Base-by-base conservation (phyloP, 2,888 invertebrate genomes). In the Teinopalpus imperialis region DNA sequence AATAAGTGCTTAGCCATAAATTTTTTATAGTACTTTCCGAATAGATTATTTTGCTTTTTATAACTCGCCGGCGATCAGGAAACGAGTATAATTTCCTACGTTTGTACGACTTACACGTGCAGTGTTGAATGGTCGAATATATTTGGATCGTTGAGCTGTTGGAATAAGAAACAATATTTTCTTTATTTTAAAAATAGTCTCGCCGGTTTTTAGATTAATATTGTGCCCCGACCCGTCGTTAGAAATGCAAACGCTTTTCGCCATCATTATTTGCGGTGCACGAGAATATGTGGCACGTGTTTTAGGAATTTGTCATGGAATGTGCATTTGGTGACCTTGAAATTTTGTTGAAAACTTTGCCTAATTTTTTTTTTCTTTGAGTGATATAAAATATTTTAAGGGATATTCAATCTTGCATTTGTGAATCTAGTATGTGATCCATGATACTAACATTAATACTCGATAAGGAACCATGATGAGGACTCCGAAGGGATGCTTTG, bases 111-210 rank as follows among this genome's bases (percentile, higher is more conserved):
- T 39, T 40, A 40, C 39, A 40, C 21, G 39, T 30, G 30, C 21
- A 14, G 13, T 40, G 26, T 26, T 36, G 39, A 21, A 40, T 21
- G 8, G 21, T 14, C 20, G 30, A 30, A 30, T 40, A 21, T 40
- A 40, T 40, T 40, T 30, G 39, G 29, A 30, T 29, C 29, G 29
- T 40, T 14, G 13, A 40, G 5, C 30, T 12, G 18, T 39, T 21
- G 21, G 30, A 9, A 21, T 30, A 30, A 40, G 30, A 30, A 18
- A 26, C 27, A 39, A 40, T 31, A 40, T 31, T 40, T 21, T 40
- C 31, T 41, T 41, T 41, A 23, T 31, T 41, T 41, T 16, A 9
- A 31, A 31, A 41, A 39, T 16, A 24, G 13, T 16, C 5, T 24
- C 4, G 14, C 9, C 23, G 13, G 21, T 16, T 23, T 31, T 16